Evolutionary conservation across 2,888 invertebrate species (phyloP).

Genomic region (Petrolisthes manimaculis): DNA sequence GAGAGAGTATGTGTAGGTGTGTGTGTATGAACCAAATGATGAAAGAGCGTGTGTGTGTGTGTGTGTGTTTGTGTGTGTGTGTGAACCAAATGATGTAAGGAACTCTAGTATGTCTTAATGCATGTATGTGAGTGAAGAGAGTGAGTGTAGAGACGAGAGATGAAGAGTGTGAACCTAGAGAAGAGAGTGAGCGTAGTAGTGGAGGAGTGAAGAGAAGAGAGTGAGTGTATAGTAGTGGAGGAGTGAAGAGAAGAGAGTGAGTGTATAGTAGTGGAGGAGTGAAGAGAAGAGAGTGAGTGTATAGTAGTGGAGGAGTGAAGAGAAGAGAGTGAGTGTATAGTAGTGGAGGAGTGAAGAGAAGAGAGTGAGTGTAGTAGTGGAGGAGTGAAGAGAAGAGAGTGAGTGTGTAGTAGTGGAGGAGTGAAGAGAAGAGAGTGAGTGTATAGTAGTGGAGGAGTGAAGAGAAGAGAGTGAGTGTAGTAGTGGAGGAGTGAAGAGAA

Average conservation of each 20-base stretch:
- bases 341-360: no score
- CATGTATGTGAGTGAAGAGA: background rate
- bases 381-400: no score
- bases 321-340: background rate
- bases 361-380: no score
- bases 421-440: no score
- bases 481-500: no score
- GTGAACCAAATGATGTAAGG: background rate
- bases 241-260: background rate
- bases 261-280: background rate
- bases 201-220: background rate
- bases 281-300: no score
- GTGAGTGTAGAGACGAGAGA: no score
- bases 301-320: background rate
- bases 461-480: no score
- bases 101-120: background rate
- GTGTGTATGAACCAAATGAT: constrained; percentile 1
- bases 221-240: background rate
- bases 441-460: no score
- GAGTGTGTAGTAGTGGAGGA: no score
- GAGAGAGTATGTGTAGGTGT: background rate
- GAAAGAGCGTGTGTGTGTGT: background rate
- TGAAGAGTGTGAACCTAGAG: no score
- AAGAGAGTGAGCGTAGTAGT: no score
- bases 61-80: constrained; percentile 25